phyloP scores from a whole-genome alignment of 2,888 invertebrate genomes.

The Lymantria monacha region DNA sequence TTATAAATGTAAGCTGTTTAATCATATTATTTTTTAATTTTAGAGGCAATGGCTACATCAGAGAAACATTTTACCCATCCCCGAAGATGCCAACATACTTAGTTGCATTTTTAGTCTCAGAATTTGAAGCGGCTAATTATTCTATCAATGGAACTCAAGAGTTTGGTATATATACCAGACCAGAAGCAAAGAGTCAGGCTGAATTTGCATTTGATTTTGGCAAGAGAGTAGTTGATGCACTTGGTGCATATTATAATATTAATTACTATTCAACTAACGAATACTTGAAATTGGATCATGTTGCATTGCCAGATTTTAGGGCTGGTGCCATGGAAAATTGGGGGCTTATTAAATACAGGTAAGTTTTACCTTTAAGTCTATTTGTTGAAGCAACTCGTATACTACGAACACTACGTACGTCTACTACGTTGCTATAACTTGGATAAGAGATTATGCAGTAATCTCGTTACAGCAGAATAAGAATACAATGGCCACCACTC shows the following conservation, averaged over 20 bases:
- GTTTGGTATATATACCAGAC: conserved; percentile 86
- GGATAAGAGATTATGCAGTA: no score
- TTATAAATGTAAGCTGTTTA: no score
- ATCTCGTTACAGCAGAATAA: no score
- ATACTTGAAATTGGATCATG: conserved; percentile 89
- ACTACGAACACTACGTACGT: not conserved
- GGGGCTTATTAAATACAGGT: conserved; percentile 93
- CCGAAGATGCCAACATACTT: conserved; percentile 91
- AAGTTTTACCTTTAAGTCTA: conserved; percentile 7
- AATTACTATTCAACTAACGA: conserved; percentile 76
- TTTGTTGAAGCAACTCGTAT: no score
- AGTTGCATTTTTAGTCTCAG: conserved; percentile 91
- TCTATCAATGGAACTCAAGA: conserved; percentile 46
- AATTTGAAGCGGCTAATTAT: conserved; percentile 77
- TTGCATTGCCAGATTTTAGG: conserved; percentile 92
- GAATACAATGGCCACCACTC: no score
- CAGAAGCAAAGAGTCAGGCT: conserved; percentile 85
- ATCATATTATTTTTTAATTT: conserved; percentile 31
- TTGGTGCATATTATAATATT: conserved; percentile 83
- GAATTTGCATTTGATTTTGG: conserved; percentile 85
- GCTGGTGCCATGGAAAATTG: conserved; percentile 96
- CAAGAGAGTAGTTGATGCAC: conserved; percentile 66
- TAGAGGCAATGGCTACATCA: conserved; percentile 82
- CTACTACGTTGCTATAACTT: no score
- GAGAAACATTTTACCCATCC: conserved; percentile 82